phyloP scores from a whole-genome alignment of 2,797 vertebrate genomes.

The Lepilemur septentrionalis region DNA sequence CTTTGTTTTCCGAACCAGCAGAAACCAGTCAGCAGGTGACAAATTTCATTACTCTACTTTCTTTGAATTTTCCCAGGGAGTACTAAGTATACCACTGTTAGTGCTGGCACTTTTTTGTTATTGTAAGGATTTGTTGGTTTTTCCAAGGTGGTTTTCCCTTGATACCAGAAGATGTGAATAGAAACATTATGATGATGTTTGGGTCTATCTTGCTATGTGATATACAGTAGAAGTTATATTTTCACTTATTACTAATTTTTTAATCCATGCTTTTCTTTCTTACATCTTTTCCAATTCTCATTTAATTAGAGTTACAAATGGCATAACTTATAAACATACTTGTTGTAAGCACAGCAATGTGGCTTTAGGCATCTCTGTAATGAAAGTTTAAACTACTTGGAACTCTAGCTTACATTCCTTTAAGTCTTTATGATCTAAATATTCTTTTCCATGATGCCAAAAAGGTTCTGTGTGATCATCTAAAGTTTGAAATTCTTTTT shows the following conservation, averaged over 20 bases:
- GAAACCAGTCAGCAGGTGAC: constrained; percentile 71
- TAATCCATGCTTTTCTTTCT: constrained; percentile 6
- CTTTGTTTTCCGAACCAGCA: constrained; percentile 65
- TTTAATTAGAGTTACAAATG: constrained; percentile 72
- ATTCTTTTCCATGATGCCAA: constrained; percentile 73
- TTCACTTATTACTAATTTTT: constrained; percentile 52
- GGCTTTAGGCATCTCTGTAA: constrained; percentile 57
- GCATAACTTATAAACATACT: constrained; percentile 68
- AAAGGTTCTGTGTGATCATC: constrained; percentile 59
- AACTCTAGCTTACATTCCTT: constrained; percentile 72
- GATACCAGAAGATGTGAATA: constrained; percentile 42
- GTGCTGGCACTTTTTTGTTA: constrained; percentile 61
- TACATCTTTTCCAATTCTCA: constrained; percentile 46
- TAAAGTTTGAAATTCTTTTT: constrained; percentile 76
- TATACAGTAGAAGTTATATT: not conserved
- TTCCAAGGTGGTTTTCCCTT: constrained; percentile 55
- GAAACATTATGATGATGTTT: constrained; percentile 20
- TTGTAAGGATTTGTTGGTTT: constrained; percentile 69
- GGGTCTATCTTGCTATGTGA: constrained; percentile 37
- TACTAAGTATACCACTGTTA: constrained; percentile 62
- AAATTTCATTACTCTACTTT: constrained; percentile 56
- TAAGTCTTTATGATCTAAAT: constrained; percentile 75
- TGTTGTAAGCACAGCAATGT: constrained; percentile 64
- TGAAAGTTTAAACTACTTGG: constrained; percentile 79
- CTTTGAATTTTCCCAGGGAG: constrained; percentile 73